These are phyloP conservation scores for Prunella himalayana DNA, from an alignment of 2,113 vertebrate genomes.

Conservation along the genomic window DNA sequence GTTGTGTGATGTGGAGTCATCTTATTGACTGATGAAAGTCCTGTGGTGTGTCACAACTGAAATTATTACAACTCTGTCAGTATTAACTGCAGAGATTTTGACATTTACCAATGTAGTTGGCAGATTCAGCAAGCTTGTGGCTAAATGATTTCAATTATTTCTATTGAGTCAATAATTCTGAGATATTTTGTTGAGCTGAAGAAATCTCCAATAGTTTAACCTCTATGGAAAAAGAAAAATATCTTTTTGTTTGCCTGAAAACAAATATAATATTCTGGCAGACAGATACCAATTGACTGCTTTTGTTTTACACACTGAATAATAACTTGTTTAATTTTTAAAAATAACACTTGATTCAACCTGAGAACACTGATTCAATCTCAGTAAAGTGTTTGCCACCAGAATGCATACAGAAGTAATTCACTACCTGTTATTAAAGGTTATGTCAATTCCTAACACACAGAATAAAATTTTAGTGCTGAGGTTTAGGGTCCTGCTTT, in stretches of 20 bases:
- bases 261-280: not conserved
- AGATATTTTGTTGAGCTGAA: not conserved
- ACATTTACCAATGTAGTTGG: not conserved
- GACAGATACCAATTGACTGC: not conserved
- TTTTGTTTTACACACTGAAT: not conserved
- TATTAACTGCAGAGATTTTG: not conserved
- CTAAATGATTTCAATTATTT: not conserved
- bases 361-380: rapidly evolving
- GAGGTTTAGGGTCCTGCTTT: not conserved
- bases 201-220: not conserved
- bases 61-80: not conserved
- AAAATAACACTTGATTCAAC: not conserved
- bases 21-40: not conserved
- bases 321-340: not conserved
- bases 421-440: not conserved
- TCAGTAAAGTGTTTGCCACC: not conserved
- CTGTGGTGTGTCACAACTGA: not conserved
- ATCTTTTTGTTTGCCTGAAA: not conserved
- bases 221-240: not conserved
- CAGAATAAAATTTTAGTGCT: not conserved
- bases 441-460: not conserved
- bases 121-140: not conserved
- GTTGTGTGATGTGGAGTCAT: not conserved
- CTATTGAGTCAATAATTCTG: not conserved
- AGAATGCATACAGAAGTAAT: not conserved